These are phyloP conservation scores for Myzus persicae DNA, from an alignment of 1,140 invertebrate species.

Conservation along the genomic window DNA sequence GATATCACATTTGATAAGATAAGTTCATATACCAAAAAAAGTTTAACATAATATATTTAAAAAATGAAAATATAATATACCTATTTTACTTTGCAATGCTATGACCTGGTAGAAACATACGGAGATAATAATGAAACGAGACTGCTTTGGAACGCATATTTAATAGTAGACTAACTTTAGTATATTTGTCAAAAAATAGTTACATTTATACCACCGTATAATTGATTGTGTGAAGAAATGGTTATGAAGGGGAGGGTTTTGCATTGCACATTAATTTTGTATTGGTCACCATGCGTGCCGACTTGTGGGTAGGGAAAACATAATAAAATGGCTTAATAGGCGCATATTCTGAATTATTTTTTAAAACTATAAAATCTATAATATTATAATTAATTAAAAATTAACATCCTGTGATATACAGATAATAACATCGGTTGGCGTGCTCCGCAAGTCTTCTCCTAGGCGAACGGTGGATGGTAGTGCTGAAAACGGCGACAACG, in stretches of 20 bases:
- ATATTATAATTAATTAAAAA: neutral
- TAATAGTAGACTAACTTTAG: neutral
- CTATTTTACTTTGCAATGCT: too few species aligned
- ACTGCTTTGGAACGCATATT: neutral
- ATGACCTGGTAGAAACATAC: neutral
- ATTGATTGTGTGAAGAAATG: accelerated
- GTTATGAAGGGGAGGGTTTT: neutral
- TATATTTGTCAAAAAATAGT: neutral
- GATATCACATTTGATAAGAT: neutral
- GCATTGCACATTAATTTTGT: neutral
- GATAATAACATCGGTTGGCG: neutral
- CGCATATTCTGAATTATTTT: neutral
- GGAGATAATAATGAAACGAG: too few species aligned
- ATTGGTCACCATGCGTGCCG: neutral
- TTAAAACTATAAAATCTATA: neutral
- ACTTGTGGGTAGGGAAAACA: neutral
- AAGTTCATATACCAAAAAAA: neutral
- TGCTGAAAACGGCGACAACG: neutral
- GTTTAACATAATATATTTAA: neutral
- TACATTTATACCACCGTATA: neutral
- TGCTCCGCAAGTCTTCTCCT: neutral
- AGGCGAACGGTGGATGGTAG: neutral
- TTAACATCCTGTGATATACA: neutral
- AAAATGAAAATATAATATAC: neutral
- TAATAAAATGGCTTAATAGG: neutral